phyloP scores from a whole-genome alignment of 2,888 invertebrate species.

The Coelinius sp. region DNA sequence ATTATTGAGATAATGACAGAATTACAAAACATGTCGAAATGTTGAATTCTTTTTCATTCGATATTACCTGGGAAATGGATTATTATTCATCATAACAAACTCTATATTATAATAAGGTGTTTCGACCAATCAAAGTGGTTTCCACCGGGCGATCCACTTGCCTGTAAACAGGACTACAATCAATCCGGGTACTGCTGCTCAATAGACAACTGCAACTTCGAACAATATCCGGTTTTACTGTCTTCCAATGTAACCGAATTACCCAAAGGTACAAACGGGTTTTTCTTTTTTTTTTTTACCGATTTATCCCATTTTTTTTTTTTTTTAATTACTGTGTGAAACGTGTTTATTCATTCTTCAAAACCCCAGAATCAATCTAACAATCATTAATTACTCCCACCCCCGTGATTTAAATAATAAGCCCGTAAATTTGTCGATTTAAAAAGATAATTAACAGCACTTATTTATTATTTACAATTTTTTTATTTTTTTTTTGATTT shows the following conservation, averaged over 20 bases:
- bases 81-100: neutral
- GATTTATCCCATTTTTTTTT: slow-evolving; percentile 19
- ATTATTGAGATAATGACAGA: too few relatives aligned
- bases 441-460: slow-evolving; percentile 25
- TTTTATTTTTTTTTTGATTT: slow-evolving; percentile 24
- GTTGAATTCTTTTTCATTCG: neutral
- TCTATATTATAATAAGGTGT: slow-evolving; percentile 69
- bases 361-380: slow-evolving; percentile 19
- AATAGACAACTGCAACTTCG: slow-evolving; percentile 75
- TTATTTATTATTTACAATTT: neutral
- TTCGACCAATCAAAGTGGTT: slow-evolving; percentile 73
- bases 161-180: slow-evolving; percentile 71
- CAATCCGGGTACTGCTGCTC: slow-evolving; percentile 72
- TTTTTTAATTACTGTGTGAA: slow-evolving; percentile 4
- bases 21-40: too few relatives aligned
- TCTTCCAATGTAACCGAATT: slow-evolving; percentile 64
- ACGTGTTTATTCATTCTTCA: slow-evolving; percentile 14
- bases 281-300: neutral
- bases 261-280: slow-evolving; percentile 47
- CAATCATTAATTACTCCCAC: slow-evolving; percentile 9
- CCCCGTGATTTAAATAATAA: slow-evolving; percentile 9
- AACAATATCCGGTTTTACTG: slow-evolving; percentile 69
- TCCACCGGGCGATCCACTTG: slow-evolving; percentile 75
- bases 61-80: neutral
- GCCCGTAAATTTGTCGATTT: neutral